Evolutionary conservation across 2,797 vertebrate genomes (phyloP).

Genomic region (Cryptoblepharus egeriae): DNA sequence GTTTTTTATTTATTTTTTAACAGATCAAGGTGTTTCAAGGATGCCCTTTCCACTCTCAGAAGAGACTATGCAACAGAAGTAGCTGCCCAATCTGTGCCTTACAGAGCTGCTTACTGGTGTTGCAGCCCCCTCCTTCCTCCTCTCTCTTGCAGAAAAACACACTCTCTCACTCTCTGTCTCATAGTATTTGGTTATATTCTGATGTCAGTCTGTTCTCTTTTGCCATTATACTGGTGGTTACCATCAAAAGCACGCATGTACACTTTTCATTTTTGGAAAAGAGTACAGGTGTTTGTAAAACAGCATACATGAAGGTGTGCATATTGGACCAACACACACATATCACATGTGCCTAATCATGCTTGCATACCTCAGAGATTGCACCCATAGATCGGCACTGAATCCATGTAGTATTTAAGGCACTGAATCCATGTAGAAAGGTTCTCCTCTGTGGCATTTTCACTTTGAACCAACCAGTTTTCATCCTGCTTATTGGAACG

Average conservation of each 20-base stretch:
- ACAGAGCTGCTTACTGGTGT: background rate
- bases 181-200: too few species aligned
- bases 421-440: background rate
- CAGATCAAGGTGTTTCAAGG: slow-evolving; percentile 39
- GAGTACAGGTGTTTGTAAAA: background rate
- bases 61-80: background rate
- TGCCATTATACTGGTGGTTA: background rate
- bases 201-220: too few species aligned
- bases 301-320: background rate
- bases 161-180: too few species aligned
- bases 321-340: too few species aligned
- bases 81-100: background rate
- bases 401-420: background rate
- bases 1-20: background rate
- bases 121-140: too few species aligned
- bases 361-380: background rate
- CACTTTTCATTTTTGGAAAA: background rate
- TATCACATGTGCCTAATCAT: background rate
- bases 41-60: slow-evolving; percentile 11
- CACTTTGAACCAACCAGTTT: background rate
- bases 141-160: too few species aligned
- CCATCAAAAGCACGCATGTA: background rate
- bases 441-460: background rate
- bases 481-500: background rate
- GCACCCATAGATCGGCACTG: background rate